A percentile compares a stretch with the other conserved stretches of the same genome.
Conservation (phyloP, 2,113 vertebrate genomes). For the Mus musculus region GRCm39 chr2:133744501-133745000, state of each 20-base stretch:
- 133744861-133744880: constrained; percentile 85
- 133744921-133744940: constrained; percentile 77
- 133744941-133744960: constrained; percentile 77
- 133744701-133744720: constrained; percentile 72
- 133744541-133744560: constrained; percentile 78
- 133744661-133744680: constrained; percentile 73
- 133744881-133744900: constrained; percentile 81
- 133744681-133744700: constrained; percentile 82
- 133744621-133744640: constrained; percentile 89
- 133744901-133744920: constrained; percentile 79
- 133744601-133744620: constrained; percentile 89
- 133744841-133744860: constrained; percentile 84
- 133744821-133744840: constrained; percentile 87
- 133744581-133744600: constrained; percentile 87
- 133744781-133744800: constrained; percentile 89
- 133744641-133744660: constrained; percentile 87
- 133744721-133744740: constrained; percentile 77
- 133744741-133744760: constrained; percentile 87
- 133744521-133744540: constrained; percentile 72
- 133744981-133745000: background rate
- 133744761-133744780: constrained; percentile 87
- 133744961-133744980: constrained; percentile 55
- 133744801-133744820: constrained; percentile 84
- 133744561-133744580: constrained; percentile 83
- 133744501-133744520: constrained; percentile 66